Base-by-base conservation (phyloP, 35 echinoderm and acorn worm genomes). In the Heliocidaris tuberculata region DNA sequence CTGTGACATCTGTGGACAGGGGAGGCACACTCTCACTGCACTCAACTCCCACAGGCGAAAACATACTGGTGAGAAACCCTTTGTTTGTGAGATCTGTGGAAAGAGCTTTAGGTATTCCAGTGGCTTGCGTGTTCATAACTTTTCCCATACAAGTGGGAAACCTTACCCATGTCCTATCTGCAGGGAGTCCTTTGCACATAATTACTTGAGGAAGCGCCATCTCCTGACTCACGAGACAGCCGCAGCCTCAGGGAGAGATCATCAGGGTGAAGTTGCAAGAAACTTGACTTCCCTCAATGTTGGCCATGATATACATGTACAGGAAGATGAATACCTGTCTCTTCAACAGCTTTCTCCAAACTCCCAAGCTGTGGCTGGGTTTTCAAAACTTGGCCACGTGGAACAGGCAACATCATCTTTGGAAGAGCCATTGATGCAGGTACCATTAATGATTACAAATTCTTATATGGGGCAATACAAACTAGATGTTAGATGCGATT, bases 31-130 rank as follows among this genome's bases (percentile, higher is more conserved):
- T 4, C 89, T 32, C 32, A 31, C 30, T 21, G 21, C 31, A 47
- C 32, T 91, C 89, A 47, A 47, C 17, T 21, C 48, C 21, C 89
- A 91, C 89, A n/a, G 32, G 15, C 89, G 89, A 24, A 49, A 27
- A 32, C 89, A 91, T 21, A 91, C 89, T 3, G 89, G 89, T 10
- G 89, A 91, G 48, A 91, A 91, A 49, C 89, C 89, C 0, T 91
- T 32, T 21, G 89, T 91, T 91, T 91, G 89, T 49, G 89, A 91
- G 89, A 91, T 91, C 32, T 91, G 89, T 91, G 89, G 89, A 32
- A 91, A 91, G 89, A 27, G 27, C 17, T 91, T 91, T 16, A 49
- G 31, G 12, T 91, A 91, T 32, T 91, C 89, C 7, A 91, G 89
- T 91, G 89, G 89, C 48, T 49, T 91, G 89, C 31, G 31, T 12